Conservation (phyloP, 2,797 vertebrate genomes). For the Chelmon rostratus region DNA sequence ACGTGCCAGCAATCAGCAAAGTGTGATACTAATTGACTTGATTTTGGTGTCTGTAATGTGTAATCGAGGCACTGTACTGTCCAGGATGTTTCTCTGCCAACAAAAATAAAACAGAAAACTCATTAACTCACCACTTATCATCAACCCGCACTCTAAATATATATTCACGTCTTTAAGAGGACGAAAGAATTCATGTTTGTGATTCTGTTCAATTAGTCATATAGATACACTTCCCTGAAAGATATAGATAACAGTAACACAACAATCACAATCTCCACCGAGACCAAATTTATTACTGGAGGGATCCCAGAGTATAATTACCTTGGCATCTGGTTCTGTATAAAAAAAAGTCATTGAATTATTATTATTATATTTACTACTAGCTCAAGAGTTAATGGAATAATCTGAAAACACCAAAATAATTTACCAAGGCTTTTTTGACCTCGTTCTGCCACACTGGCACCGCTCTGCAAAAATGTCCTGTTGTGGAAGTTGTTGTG, state of each 20-base stretch:
- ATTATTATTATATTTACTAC: neutral
- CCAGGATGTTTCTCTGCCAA: constrained; percentile 2
- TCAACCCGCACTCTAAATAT: neutral
- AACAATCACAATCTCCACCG: neutral
- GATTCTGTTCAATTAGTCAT: neutral
- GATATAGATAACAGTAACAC: neutral
- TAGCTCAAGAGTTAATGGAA: neutral
- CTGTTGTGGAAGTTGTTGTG: no score
- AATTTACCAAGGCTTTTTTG: neutral
- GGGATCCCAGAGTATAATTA: neutral
- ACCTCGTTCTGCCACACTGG: neutral
- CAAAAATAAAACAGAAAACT: neutral
- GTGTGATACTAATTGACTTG: neutral
- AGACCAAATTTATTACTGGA: neutral
- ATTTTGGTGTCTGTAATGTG: neutral
- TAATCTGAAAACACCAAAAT: neutral
- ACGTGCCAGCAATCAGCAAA: neutral
- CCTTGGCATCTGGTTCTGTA: neutral
- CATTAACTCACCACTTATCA: neutral
- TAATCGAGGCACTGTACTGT: neutral
- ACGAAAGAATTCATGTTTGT: neutral
- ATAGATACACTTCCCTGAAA: neutral
- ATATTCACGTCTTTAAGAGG: neutral
- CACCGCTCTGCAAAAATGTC: neutral
- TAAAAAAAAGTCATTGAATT: neutral